phyloP scores from a whole-genome alignment of 2,797 vertebrate genomes.

The Podargus strigoides region DNA sequence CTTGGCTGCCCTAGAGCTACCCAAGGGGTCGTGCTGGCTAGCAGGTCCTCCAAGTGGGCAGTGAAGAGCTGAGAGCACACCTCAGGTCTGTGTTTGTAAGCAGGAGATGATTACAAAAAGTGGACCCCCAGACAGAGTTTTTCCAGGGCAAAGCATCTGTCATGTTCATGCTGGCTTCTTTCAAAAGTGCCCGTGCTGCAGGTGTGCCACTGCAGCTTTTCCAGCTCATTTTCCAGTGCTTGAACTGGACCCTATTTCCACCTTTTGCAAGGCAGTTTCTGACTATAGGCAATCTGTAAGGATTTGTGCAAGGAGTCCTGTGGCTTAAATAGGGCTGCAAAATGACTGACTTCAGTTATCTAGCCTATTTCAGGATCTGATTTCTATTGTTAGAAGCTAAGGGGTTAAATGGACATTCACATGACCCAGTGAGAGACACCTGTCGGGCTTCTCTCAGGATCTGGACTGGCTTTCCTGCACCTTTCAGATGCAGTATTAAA shows the following conservation, averaged over 20 bases:
- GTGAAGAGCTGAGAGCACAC: background rate
- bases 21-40: background rate
- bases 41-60: background rate
- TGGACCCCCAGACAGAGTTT: fast-evolving
- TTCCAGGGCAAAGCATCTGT: background rate
- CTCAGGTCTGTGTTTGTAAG: background rate
- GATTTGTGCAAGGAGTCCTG: background rate
- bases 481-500: background rate
- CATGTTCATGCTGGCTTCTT: background rate
- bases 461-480: background rate
- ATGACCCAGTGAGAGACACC: background rate
- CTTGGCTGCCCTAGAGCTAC: background rate
- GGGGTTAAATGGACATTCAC: background rate
- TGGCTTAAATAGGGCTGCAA: background rate
- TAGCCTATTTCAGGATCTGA: background rate
- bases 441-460: background rate
- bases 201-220: background rate
- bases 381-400: background rate
- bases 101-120: background rate
- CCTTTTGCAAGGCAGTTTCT: background rate
- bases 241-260: background rate
- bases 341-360: background rate
- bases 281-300: background rate
- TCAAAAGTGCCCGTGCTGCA: background rate
- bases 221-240: background rate